Evolutionary conservation across 92 coral and sea anemone species (phyloP).

Genomic region (Ricordea florida): DNA sequence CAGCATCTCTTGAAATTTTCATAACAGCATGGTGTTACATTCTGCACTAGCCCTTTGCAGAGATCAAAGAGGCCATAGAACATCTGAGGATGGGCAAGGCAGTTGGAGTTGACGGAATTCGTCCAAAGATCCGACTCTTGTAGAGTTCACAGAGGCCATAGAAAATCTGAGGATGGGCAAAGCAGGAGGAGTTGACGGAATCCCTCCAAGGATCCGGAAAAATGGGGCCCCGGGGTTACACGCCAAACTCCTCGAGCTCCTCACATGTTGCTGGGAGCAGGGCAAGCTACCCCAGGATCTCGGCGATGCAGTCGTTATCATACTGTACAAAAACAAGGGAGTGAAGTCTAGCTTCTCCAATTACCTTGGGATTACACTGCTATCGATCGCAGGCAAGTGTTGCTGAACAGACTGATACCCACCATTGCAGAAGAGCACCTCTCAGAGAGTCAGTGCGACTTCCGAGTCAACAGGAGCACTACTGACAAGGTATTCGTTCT

Average conservation of each 20-base stretch:
- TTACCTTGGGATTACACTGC: constrained; percentile 27
- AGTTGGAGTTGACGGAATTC: too few species aligned
- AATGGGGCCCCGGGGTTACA: too few species aligned
- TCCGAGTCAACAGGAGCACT: constrained; percentile 13
- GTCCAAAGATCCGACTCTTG: too few species aligned
- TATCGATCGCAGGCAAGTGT: constrained; percentile 7
- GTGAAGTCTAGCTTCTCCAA: not conserved
- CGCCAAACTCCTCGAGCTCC: too few species aligned
- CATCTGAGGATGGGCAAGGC: too few species aligned
- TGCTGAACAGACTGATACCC: not conserved
- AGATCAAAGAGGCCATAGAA: too few species aligned
- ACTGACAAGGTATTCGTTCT: constrained; percentile 16
- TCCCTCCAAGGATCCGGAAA: too few species aligned
- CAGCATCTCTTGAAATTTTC: not conserved
- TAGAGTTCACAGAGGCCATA: too few species aligned
- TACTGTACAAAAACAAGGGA: constrained; percentile 32
- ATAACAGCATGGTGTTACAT: not conserved
- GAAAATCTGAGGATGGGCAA: too few species aligned
- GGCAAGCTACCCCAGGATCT: constrained; percentile 13
- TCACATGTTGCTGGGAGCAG: constrained; percentile 13
- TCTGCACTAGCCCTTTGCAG: too few species aligned
- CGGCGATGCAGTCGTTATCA: constrained; percentile 9
- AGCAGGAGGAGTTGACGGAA: too few species aligned
- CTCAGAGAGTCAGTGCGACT: constrained; percentile 18
- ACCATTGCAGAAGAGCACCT: not conserved